Base-by-base conservation (phyloP, 2,888 invertebrate genomes). In the Antheraea yamamai region DNA sequence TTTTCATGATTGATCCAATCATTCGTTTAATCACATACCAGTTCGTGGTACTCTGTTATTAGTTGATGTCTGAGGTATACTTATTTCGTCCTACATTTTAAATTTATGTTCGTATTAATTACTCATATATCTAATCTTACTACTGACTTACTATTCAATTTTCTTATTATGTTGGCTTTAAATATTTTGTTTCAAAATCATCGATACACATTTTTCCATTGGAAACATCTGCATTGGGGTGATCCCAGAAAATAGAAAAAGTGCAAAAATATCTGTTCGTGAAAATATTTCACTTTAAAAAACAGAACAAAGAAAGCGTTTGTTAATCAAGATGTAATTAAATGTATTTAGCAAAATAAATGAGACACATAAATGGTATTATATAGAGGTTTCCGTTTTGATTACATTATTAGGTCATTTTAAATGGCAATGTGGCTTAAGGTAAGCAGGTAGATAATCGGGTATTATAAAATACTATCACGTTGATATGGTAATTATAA, bases 1-100 rank as follows among this genome's bases (percentile, higher is more conserved):
- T 81, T 84, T 83, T 76, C 79, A 78, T 86, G 85, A 88, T 88
- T 82, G 84, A 86, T 86, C 75, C 76, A 61, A 64, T 78, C 77
- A 73, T 76, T 79, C 70, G 74, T 75, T 74, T 79, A 75, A 76
- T 74, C 75, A 73, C n/a, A 61, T 73, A 64, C 55, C 55, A 73
- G 72, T 73, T 73, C 35, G 61, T 73, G 35, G 35, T 39, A 23
- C 61, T 39, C 61, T 73, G 39, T 55, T 73, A 73, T 74, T 68
- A 66, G 51, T n/a, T 26, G 55, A 55, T 26, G 52, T 55, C 72
- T 39, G 39, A 70, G 14, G 70, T n/a, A 39, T 70, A 70, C 10
- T 20, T 70, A 39, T 20, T 70, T 70, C 10, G 39, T 20, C 39
- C 70, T 70, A 70, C 70, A 70, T 70, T 70, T 70, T 18, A 39